Evolutionary conservation across 2,888 invertebrate genomes (phyloP).

Genomic region (Lasius fuliginosus): DNA sequence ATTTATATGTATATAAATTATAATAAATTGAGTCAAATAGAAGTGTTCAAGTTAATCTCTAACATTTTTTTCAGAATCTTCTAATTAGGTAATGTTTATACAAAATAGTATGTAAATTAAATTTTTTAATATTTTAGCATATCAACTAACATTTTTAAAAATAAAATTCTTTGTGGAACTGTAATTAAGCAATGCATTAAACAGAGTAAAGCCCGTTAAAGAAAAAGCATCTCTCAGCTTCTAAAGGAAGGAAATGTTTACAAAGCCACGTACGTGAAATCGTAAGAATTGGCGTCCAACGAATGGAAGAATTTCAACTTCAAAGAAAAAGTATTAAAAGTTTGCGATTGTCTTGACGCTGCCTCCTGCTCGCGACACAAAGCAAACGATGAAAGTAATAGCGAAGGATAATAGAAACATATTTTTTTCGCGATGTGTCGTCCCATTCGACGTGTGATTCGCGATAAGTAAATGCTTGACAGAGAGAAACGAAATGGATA

Average conservation of each 20-base stretch:
- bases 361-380: slow-evolving; percentile 32
- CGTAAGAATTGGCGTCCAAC: slow-evolving; percentile 38
- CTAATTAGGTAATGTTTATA: neutral
- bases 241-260: slow-evolving; percentile 39
- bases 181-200: slow-evolving; percentile 41
- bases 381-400: slow-evolving; percentile 17
- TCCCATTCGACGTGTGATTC: slow-evolving; percentile 35
- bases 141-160: neutral
- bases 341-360: slow-evolving; percentile 43
- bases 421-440: slow-evolving; percentile 18
- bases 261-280: slow-evolving; percentile 44
- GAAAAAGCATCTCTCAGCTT: slow-evolving; percentile 28
- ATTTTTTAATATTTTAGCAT: neutral
- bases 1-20: neutral
- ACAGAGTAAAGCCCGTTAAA: slow-evolving; percentile 14
- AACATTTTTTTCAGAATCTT: neutral
- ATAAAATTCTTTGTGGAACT: neutral
- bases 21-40: neutral
- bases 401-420: slow-evolving; percentile 26
- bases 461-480: slow-evolving; percentile 6
- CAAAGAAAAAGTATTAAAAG: slow-evolving; percentile 49
- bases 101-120: neutral
- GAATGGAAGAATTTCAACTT: slow-evolving; percentile 52
- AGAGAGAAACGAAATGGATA: neutral
- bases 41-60: neutral